Evolutionary conservation across 2,888 invertebrate species (phyloP).

Genomic region (Campaea margaritaria): DNA sequence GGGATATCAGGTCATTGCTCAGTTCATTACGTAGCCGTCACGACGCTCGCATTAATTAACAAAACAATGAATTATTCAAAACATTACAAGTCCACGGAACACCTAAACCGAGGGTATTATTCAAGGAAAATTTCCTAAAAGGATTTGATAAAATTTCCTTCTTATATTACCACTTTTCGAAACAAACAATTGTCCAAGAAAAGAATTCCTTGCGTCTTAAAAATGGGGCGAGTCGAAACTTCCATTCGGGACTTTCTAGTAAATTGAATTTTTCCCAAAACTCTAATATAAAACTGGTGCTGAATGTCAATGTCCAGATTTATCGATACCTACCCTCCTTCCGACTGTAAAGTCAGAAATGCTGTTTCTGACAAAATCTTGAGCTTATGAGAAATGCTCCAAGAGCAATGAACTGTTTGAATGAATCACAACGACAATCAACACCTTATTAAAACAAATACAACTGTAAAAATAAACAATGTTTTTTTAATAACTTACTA

Average conservation of each 20-base stretch:
- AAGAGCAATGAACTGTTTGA: not conserved
- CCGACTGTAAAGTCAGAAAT: constrained; percentile 16
- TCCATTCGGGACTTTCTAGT: constrained; percentile 29
- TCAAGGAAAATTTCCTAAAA: constrained; percentile 11
- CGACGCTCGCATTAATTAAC: constrained; percentile 11
- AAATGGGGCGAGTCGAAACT: constrained; percentile 21
- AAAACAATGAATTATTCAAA: constrained; percentile 25
- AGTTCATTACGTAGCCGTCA: constrained; percentile 2
- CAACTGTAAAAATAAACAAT: not conserved
- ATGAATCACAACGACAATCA: not conserved
- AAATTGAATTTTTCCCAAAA: constrained; percentile 34
- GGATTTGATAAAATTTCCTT: constrained; percentile 8
- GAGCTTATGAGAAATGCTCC: constrained; percentile 5
- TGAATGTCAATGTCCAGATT: constrained; percentile 29
- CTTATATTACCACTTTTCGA: constrained; percentile 25
- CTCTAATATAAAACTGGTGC: constrained; percentile 22
- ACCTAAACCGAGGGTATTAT: constrained; percentile 11
- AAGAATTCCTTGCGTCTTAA: constrained; percentile 17
- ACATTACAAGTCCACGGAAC: constrained; percentile 12
- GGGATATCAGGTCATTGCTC: constrained; percentile 6
- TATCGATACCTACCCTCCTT: constrained; percentile 25
- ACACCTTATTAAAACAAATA: no score
- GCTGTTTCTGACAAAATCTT: constrained; percentile 10
- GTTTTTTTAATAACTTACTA: no score
- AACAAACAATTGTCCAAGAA: constrained; percentile 24